Conservation (phyloP, 2,113 vertebrate genomes). For the Cisticola juncidis region DNA sequence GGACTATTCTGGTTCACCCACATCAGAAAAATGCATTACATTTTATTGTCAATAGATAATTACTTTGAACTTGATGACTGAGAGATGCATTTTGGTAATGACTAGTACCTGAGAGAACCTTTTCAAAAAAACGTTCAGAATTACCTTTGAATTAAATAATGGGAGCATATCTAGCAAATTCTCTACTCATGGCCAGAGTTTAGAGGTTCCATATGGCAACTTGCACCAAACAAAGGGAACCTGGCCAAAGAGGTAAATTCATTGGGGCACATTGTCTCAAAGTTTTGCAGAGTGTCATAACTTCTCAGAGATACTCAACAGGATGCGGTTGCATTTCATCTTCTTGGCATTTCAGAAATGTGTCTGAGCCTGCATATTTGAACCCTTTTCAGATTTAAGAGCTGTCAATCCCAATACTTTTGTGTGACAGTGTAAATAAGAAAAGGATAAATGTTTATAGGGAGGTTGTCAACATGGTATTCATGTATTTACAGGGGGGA, state of each 20-base stretch:
- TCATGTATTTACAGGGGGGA: neutral
- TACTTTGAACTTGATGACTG: neutral
- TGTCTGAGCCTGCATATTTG: slow-evolving; percentile 44
- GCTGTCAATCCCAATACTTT: slow-evolving; percentile 25
- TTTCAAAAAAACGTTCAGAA: slow-evolving; percentile 23
- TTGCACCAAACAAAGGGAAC: slow-evolving; percentile 80
- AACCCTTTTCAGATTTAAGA: slow-evolving; percentile 31
- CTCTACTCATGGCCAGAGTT: slow-evolving; percentile 64
- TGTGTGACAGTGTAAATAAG: slow-evolving; percentile 12
- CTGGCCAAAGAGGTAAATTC: slow-evolving; percentile 76
- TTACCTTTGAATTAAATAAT: slow-evolving; percentile 41
- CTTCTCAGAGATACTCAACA: slow-evolving; percentile 67
- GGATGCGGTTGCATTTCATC: slow-evolving; percentile 67
- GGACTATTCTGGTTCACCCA: neutral
- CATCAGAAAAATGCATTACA: neutral
- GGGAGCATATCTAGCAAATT: neutral
- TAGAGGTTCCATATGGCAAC: slow-evolving; percentile 87
- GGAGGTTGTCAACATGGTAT: neutral
- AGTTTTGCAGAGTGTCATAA: slow-evolving; percentile 74
- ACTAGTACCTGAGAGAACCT: slow-evolving; percentile 5
- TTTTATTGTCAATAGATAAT: neutral
- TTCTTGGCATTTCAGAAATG: slow-evolving; percentile 70
- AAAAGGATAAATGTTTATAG: neutral
- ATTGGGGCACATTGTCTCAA: slow-evolving; percentile 72
- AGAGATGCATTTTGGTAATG: slow-evolving; percentile 11